These are phyloP conservation scores for Corbicula japonica DNA, from an alignment of 2,888 invertebrate species.

Conservation along the genomic window DNA sequence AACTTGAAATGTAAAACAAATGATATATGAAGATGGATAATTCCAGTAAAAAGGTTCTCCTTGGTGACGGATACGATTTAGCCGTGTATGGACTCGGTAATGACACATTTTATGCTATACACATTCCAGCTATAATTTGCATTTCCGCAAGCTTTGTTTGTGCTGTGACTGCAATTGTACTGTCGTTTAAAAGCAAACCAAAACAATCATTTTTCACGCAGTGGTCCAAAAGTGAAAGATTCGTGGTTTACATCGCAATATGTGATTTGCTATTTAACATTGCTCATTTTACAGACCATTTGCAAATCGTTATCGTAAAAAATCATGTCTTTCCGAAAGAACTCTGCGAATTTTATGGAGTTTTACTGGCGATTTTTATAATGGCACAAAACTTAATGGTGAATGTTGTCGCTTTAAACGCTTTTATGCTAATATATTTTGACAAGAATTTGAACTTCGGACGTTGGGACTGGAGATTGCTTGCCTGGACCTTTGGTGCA, in stretches of 20 bases:
- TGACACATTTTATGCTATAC: constrained; percentile 46
- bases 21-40: too few relatives aligned
- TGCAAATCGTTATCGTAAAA: constrained; percentile 58
- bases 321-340: constrained; percentile 57
- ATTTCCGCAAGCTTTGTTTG: constrained; percentile 49
- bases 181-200: constrained; percentile 32
- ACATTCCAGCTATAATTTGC: constrained; percentile 55
- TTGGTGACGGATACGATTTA: constrained; percentile 52
- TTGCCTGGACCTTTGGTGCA: constrained; percentile 59
- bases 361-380: constrained; percentile 60
- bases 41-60: neutral
- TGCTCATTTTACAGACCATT: constrained; percentile 64
- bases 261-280: constrained; percentile 65
- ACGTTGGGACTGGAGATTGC: constrained; percentile 59
- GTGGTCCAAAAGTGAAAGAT: constrained; percentile 66
- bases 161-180: constrained; percentile 37
- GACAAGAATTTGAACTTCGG: constrained; percentile 58
- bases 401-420: constrained; percentile 64
- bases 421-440: constrained; percentile 62
- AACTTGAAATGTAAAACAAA: too few relatives aligned
- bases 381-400: constrained; percentile 67
- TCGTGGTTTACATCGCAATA: constrained; percentile 64
- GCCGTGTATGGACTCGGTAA: constrained; percentile 57
- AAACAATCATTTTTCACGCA: constrained; percentile 36
- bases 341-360: constrained; percentile 64